A percentile compares a stretch with the other conserved stretches of the same genome.
Conservation (phyloP, 2,888 invertebrate genomes). For the Folsomia candida region DNA sequence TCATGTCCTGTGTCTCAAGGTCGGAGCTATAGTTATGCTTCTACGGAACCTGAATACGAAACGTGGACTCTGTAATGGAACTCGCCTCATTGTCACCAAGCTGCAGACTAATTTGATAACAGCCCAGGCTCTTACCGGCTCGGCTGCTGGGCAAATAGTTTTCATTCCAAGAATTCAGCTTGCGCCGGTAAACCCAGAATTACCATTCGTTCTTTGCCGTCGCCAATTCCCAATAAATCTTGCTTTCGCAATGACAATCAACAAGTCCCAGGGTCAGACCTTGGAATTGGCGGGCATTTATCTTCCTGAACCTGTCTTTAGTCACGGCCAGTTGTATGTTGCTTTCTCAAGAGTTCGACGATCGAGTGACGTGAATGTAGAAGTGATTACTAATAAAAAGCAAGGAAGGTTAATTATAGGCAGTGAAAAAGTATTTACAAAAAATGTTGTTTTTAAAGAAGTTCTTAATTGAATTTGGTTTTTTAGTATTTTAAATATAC, state of each 20-base stretch:
- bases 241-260: conserved; percentile 32
- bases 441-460: conserved; percentile 19
- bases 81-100: too few species aligned
- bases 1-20: too few species aligned
- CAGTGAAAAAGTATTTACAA: conserved; percentile 15
- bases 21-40: too few species aligned
- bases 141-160: conserved; percentile 17
- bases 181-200: conserved; percentile 19
- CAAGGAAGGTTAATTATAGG: conserved; percentile 14
- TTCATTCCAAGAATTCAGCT: conserved; percentile 37
- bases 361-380: conserved; percentile 6
- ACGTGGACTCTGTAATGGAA: too few species aligned
- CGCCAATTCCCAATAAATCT: conserved; percentile 41
- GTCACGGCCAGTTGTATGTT: too few species aligned
- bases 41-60: too few species aligned
- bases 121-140: conserved; percentile 25
- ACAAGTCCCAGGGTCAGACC: conserved; percentile 34
- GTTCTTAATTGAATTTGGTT: conserved; percentile 9
- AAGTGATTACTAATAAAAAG: background rate
- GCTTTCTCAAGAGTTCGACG: conserved; percentile 22
- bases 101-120: too few species aligned
- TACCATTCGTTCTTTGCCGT: conserved; percentile 28
- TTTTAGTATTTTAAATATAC: too few species aligned
- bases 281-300: conserved; percentile 26
- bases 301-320: too few species aligned